Evolutionary conservation across 92 coral and sea anemone species (phyloP), one percentile per base, ranked within the genome.

Genomic region (Hydrozoanthus gracilis): DNA sequence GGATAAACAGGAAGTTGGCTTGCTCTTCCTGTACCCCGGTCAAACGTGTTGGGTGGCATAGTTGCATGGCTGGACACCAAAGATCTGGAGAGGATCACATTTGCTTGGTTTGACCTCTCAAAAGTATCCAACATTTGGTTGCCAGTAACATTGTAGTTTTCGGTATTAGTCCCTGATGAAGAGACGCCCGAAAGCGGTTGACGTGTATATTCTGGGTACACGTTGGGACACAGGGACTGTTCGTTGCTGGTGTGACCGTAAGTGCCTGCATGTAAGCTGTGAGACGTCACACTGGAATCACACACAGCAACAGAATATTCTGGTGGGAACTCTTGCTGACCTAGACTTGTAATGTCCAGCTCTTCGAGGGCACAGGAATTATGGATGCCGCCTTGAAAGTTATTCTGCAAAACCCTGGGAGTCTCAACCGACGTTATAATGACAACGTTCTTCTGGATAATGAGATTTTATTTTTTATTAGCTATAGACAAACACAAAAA

Each of bases 281-380:
- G 9, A 1, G 11, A 35, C 48, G 10, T 68, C 44, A 35, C 49
- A 5, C 11, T 48, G 44, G 73, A 20, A 9, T 68, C 73, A 10
- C 73, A 8, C 48, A 68, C 73, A 6, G 73, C 73, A 27, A 20
- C 73, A 35, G 46, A 68, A 20, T 68, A 68, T 27, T 68, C 73
- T 6, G 73, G 73, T 5, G 73, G 73, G 44, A 68, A 3, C 8
- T 68, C 73, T 14, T 68, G 47, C n/a, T 35, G 73, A 3, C 73
- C 73, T 68, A 68, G 47, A 0, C 48, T 68, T 27, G 73, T 13
- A 20, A 68, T 68, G 13, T 68, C 73, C 47, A 68, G 44, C 13
- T 68, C 73, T 68, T 68, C 47, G 1, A 68, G 44, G 13, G 12
- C 8, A n/a, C 14, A 68, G 12, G 73, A 48, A 20, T 39, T 68